These are phyloP conservation scores for Physella acuta DNA, from an alignment of 1,140 invertebrate species.

Conservation along the genomic window DNA sequence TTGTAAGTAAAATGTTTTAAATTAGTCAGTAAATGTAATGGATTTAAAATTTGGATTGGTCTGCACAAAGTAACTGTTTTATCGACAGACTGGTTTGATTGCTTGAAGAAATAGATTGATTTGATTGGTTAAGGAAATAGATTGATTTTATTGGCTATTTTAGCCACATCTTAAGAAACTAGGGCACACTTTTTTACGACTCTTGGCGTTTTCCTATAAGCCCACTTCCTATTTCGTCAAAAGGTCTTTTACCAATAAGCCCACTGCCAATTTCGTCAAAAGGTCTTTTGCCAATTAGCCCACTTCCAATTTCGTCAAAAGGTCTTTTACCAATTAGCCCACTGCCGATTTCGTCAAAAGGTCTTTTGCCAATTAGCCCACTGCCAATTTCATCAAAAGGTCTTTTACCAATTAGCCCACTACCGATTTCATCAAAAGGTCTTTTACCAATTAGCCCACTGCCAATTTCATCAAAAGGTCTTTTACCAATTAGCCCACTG, in stretches of 20 bases:
- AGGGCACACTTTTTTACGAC: too few relatives aligned
- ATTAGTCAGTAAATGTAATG: too few relatives aligned
- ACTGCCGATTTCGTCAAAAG: conserved; percentile 32
- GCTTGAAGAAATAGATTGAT: too few relatives aligned
- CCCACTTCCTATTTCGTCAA: conserved; percentile 32
- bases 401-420: conserved; percentile 35
- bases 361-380: conserved; percentile 39
- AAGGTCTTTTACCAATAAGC: conserved; percentile 34
- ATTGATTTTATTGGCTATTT: too few relatives aligned
- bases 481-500: conserved; percentile 37
- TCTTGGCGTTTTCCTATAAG: conserved; percentile 29
- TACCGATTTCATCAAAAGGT: conserved; percentile 32
- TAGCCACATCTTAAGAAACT: too few relatives aligned
- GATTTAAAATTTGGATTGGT: too few relatives aligned
- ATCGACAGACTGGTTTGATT: too few relatives aligned
- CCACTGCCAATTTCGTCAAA: conserved; percentile 33
- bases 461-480: conserved; percentile 29
- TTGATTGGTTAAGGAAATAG: too few relatives aligned
- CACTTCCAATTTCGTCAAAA: conserved; percentile 34
- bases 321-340: conserved; percentile 38
- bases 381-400: conserved; percentile 33
- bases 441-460: conserved; percentile 38
- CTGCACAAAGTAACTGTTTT: too few relatives aligned
- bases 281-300: conserved; percentile 35
- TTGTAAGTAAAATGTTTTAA: too few relatives aligned